Base-by-base conservation (phyloP, 2,113 vertebrate species). In the Petroica traversi region DNA sequence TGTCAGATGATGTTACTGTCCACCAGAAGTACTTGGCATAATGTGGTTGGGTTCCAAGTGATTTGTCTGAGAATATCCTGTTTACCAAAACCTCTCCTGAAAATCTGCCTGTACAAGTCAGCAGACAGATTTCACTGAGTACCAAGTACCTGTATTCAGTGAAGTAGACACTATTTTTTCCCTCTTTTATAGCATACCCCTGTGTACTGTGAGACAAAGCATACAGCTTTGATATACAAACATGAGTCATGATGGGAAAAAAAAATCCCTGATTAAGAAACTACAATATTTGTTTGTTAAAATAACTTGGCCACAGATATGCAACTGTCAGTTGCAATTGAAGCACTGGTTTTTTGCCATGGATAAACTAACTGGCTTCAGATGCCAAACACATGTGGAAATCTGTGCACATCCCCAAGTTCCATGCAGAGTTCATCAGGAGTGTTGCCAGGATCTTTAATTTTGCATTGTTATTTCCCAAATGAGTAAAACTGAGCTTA, bases 381-480 rank as follows among this genome's bases (percentile, higher is more conserved):
- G 63, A 9, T 69, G 68, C 54, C 66, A 41, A 71, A 36, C 11
- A 10, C 6, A 3, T 22, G 54, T 43, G 29, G 49, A 52, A 61
- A 36, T 41, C n/a, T 31, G 14, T 43, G 41, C 16, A 26, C 16
- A 14, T 85, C 34, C 40, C 29, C 38, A 19, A 0, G 22, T 59
- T 88, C 40, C 7, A 1, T 19, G 63, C 25, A 48, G 48, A 75
- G 67, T 67, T 74, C 58, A 18, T 40, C 67, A 89, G 54, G 49
- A 61, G 3, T 43, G 41, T 58, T 93, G 40, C 73, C 77, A 69
- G 46, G 19, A 57, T 63, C 40, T 95, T 86, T 59, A 43, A 31
- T 91, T 93, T 74, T 63, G 36, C 17, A 23, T 59, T 90, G 41
- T 93, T 68, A 38, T 79, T 80, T 89, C 58, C 67, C 54, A 76